These are phyloP conservation scores for Pseudomugil gertrudae DNA, from an alignment of 2,797 vertebrate species.

Conservation along the genomic window DNA sequence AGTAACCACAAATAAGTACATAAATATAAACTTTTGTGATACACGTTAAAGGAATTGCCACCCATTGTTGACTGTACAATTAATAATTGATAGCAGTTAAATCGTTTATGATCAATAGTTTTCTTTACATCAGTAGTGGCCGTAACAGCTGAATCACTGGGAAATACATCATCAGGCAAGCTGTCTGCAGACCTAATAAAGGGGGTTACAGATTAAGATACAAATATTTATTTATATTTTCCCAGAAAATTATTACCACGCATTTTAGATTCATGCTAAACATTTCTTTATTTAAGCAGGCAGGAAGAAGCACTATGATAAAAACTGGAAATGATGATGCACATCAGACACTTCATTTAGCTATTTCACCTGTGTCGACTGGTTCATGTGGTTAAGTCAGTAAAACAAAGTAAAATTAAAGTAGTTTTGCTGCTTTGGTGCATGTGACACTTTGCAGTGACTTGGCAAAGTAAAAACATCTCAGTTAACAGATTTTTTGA, in stretches of 20 bases:
- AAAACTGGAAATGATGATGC: not conserved
- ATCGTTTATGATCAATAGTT: too few species aligned
- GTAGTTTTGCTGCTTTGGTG: not conserved
- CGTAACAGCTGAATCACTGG: not conserved
- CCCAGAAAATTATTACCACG: not conserved
- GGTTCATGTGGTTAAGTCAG: not conserved
- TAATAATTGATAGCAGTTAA: too few species aligned
- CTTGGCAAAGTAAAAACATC: not conserved
- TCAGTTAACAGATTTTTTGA: not conserved
- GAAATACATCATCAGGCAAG: slow-evolving; percentile 13
- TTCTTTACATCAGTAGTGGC: slow-evolving; percentile 10
- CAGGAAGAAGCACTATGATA: not conserved
- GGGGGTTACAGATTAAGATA: not conserved
- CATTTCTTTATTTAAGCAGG: not conserved
- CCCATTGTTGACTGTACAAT: not conserved
- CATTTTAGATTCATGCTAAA: not conserved
- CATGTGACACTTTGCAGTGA: not conserved
- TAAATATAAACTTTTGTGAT: too few species aligned
- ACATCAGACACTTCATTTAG: not conserved
- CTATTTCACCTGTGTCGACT: not conserved
- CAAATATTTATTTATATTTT: slow-evolving; percentile 5
- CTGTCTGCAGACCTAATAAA: not conserved
- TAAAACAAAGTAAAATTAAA: not conserved
- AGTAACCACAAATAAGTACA: too few species aligned
- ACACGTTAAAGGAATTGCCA: too few species aligned